Evolutionary conservation across 2,113 vertebrate genomes (phyloP).

Genomic region (Chaetodon auriga): DNA sequence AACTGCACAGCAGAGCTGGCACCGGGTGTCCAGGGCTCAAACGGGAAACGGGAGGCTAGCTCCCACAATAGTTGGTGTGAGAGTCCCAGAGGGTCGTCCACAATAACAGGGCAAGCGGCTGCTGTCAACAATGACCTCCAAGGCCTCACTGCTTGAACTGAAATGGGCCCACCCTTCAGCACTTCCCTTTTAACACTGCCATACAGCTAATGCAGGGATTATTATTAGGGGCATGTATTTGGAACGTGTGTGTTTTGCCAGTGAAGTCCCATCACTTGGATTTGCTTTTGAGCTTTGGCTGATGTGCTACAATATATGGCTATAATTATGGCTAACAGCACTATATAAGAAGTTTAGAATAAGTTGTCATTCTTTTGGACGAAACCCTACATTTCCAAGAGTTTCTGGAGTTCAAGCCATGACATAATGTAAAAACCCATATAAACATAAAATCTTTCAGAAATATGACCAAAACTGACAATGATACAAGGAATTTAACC

Average conservation of each 20-base stretch:
- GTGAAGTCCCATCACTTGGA: slow-evolving; percentile 41
- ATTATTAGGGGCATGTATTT: slow-evolving; percentile 67
- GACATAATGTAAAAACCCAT: not conserved
- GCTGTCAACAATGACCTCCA: slow-evolving; percentile 78
- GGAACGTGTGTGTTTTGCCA: slow-evolving; percentile 43
- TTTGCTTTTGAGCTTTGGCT: slow-evolving; percentile 31
- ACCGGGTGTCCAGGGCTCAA: slow-evolving; percentile 68
- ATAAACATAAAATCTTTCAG: not conserved
- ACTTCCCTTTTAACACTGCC: slow-evolving; percentile 71
- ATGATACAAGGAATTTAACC: not conserved
- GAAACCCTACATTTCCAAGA: not conserved
- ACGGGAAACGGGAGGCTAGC: slow-evolving; percentile 78
- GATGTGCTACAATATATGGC: slow-evolving; percentile 22
- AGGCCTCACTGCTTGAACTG: slow-evolving; percentile 61
- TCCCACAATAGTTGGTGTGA: slow-evolving; percentile 74
- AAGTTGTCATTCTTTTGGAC: not conserved
- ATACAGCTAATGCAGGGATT: slow-evolving; percentile 62
- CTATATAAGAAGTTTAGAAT: not conserved
- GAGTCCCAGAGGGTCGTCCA: slow-evolving; percentile 73
- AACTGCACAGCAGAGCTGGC: slow-evolving; percentile 62
- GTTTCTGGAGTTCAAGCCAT: not conserved
- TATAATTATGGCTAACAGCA: not conserved
- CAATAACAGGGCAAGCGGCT: slow-evolving; percentile 77
- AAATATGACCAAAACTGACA: slow-evolving; percentile 3
- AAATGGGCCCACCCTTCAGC: slow-evolving; percentile 65